Base-by-base conservation (phyloP, 1,140 invertebrate species). In the Atta colombica region DNA sequence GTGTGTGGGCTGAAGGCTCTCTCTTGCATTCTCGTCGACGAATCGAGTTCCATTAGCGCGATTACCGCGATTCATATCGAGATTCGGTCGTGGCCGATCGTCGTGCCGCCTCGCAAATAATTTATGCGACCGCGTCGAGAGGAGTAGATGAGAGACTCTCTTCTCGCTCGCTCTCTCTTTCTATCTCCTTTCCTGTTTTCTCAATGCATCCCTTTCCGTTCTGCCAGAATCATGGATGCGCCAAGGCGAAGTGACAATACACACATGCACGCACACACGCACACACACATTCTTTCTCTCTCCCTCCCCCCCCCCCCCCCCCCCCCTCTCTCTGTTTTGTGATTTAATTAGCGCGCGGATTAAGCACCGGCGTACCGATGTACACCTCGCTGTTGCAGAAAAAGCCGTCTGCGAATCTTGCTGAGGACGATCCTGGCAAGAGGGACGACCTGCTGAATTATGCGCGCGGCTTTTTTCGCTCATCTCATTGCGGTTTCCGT, bases 341-440 rank as follows among this genome's bases (percentile, higher is more conserved):
- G 89, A 91, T 91, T 91, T 91, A 91, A 91, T 91, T 91, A 91
- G 90, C 90, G 89, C 89, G 89, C 61, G 89, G 87, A 89, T 89
- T 90, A 90, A 90, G 89, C 88, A 74, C 85, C 60, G 78, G 87
- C 85, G 88, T 90, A 81, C 88, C 88, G 71, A 90, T 89, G 84
- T 87, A 82, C 85, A 88, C 69, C 74, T 82, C 71, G 71, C 25
- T 35, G 39, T 25, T 75, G 58, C n/a, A 86, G 68, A 86, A 77
- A 68, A 77, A 87, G 77, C 77, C 45, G 77, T 77, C 88, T 72
- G 88, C 55, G 77, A 86, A 72, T 88, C 66, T 74, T 61, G 68
- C 35, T 39, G 60, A 53, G 75, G 53, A 86, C 88, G 89, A 87
- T 65, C 28, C 66, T n/a, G 18, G 12, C 72, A 77, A 75, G 77